phyloP scores from a whole-genome alignment of 1,140 invertebrate genomes.

The Drosophila santomea region DNA sequence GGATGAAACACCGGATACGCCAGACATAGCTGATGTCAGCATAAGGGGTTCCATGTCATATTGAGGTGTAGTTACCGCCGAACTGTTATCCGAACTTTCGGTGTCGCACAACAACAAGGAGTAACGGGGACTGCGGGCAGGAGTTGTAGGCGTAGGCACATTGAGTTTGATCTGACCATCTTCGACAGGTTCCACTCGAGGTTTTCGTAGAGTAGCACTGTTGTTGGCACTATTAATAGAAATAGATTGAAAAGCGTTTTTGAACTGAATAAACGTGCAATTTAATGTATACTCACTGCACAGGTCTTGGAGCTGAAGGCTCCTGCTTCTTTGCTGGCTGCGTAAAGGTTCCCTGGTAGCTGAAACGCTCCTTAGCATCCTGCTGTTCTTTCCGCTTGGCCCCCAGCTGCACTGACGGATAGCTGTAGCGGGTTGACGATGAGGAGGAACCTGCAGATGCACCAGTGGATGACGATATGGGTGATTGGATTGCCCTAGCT shows the following conservation, averaged over 20 bases:
- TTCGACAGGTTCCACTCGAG: constrained; percentile 34
- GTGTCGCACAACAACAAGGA: constrained; percentile 75
- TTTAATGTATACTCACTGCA: constrained; percentile 44
- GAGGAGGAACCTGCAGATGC: constrained; percentile 13
- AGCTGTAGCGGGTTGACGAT: constrained; percentile 70
- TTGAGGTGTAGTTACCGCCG: constrained; percentile 79
- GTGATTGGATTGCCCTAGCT: constrained; percentile 47
- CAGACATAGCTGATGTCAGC: constrained; percentile 74
- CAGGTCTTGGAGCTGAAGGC: neutral
- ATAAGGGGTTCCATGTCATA: constrained; percentile 83
- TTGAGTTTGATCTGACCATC: constrained; percentile 56
- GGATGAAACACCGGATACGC: constrained; percentile 71
- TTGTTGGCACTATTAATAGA: constrained; percentile 32
- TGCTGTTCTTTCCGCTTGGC: constrained; percentile 78
- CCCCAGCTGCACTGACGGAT: constrained; percentile 79
- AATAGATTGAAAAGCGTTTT: too few relatives aligned
- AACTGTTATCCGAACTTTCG: constrained; percentile 82
- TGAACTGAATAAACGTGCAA: neutral
- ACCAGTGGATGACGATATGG: constrained; percentile 9
- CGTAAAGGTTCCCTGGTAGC: constrained; percentile 77
- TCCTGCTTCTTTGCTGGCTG: constrained; percentile 49
- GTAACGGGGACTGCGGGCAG: constrained; percentile 77
- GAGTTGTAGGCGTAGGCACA: constrained; percentile 77
- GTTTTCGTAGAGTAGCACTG: constrained; percentile 21
- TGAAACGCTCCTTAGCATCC: constrained; percentile 79